These are phyloP conservation scores for Lepeophtheirus nordmannii DNA, from an alignment of 2,888 invertebrate genomes.

Conservation along the genomic window DNA sequence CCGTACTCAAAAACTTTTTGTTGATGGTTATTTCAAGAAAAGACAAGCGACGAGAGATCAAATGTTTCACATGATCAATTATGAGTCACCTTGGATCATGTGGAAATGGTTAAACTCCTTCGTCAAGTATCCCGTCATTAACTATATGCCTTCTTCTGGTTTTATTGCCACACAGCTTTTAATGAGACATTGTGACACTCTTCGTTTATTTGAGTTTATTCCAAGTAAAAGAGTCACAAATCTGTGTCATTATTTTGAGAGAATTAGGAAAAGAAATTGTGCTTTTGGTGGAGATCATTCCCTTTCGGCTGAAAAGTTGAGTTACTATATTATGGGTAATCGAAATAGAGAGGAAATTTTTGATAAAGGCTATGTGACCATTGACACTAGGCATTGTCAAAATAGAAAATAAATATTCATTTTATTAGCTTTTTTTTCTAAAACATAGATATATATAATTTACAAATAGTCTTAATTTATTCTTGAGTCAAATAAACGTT, in stretches of 20 bases:
- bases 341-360: background rate
- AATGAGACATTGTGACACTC: background rate
- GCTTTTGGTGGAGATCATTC: background rate
- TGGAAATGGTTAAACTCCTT: background rate
- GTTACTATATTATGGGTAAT: background rate
- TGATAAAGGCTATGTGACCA: background rate
- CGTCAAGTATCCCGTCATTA: background rate
- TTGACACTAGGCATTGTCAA: background rate
- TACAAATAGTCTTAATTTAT: too few species aligned
- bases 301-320: background rate
- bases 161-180: background rate
- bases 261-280: background rate
- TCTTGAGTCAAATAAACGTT: too few species aligned
- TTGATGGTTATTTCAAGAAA: background rate
- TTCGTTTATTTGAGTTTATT: background rate
- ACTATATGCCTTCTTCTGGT: background rate
- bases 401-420: too few species aligned
- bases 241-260: background rate
- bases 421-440: too few species aligned
- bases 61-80: background rate
- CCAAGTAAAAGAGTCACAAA: background rate
- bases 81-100: background rate
- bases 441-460: too few species aligned
- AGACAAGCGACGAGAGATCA: background rate
- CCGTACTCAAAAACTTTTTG: too few species aligned